These are phyloP conservation scores for Myripristis murdjan DNA, from an alignment of 2,797 vertebrate species.

Conservation along the genomic window DNA sequence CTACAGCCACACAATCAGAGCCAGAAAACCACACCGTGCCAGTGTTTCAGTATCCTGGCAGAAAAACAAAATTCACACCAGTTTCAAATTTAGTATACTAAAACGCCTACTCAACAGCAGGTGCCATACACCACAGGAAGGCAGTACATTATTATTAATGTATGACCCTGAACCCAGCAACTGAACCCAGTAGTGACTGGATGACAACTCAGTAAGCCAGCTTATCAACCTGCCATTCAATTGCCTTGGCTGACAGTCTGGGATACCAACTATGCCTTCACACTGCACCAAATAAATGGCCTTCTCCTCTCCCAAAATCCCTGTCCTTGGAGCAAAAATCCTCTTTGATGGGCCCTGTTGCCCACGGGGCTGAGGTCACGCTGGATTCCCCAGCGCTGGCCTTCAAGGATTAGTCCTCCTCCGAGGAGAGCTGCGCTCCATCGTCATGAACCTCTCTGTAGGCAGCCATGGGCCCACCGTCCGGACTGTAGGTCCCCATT, in stretches of 20 bases:
- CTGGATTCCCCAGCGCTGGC: constrained; percentile 66
- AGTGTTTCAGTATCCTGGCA: constrained; percentile 11
- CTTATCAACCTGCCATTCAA: constrained; percentile 62
- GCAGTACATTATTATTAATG: constrained; percentile 38
- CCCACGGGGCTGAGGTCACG: constrained; percentile 66
- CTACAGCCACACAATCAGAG: neutral
- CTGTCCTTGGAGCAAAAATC: constrained; percentile 68
- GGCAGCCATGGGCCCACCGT: constrained; percentile 83
- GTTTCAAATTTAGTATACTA: constrained; percentile 27
- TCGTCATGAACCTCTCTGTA: constrained; percentile 92
- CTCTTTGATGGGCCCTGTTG: constrained; percentile 67
- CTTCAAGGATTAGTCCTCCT: constrained; percentile 86
- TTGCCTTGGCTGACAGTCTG: constrained; percentile 53
- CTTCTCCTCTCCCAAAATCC: constrained; percentile 62
- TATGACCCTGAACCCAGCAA: constrained; percentile 37
- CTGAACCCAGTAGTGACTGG: constrained; percentile 40
- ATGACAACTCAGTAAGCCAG: constrained; percentile 57
- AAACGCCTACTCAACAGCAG: constrained; percentile 19
- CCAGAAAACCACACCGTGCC: constrained; percentile 30
- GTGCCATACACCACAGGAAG: neutral
- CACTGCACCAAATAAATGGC: constrained; percentile 43
- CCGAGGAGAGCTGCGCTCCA: constrained; percentile 86
- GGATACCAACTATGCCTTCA: constrained; percentile 60
- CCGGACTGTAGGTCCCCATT: constrained; percentile 89
- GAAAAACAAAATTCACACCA: constrained; percentile 20